Percentiles rank a stretch among this genome's conserved stretches.
Evolutionary conservation across 2,113 vertebrate genomes (phyloP).

Genomic region (Tachuris rubrigastra): DNA sequence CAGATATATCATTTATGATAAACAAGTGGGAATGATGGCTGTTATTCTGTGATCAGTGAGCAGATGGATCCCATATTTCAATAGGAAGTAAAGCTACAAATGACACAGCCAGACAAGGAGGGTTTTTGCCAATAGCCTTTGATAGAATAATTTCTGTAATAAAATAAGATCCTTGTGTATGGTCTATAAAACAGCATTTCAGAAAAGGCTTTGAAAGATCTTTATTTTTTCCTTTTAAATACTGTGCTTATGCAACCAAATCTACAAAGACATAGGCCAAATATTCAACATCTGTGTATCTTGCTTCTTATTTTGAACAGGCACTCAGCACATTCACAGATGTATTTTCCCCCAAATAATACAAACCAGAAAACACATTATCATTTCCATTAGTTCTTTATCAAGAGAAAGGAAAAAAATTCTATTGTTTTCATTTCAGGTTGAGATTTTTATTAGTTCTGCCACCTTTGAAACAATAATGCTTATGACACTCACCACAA

Average conservation of each 20-base stretch:
- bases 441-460: not conserved
- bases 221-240: conserved; percentile 47
- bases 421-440: not conserved
- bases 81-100: conserved; percentile 37
- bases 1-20: conserved; percentile 14
- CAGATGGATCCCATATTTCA: conserved; percentile 61
- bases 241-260: conserved; percentile 11
- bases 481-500: not conserved
- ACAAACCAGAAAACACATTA: not conserved
- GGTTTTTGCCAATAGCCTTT: conserved; percentile 37
- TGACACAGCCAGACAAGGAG: conserved; percentile 26
- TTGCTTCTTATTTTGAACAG: conserved; percentile 21
- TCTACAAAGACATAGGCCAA: conserved; percentile 21
- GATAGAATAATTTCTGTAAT: conserved; percentile 19
- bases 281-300: conserved; percentile 29
- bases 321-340: not conserved
- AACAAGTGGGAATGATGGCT: conserved; percentile 13
- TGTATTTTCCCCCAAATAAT: not conserved
- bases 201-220: conserved; percentile 54
- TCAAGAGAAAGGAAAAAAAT: not conserved
- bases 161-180: conserved; percentile 39
- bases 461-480: not conserved
- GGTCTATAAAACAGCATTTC: conserved; percentile 38
- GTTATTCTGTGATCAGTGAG: not conserved
- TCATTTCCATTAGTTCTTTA: not conserved